These are phyloP conservation scores for Ptilodon capucinus DNA, from an alignment of 2,888 invertebrate genomes.

Conservation along the genomic window DNA sequence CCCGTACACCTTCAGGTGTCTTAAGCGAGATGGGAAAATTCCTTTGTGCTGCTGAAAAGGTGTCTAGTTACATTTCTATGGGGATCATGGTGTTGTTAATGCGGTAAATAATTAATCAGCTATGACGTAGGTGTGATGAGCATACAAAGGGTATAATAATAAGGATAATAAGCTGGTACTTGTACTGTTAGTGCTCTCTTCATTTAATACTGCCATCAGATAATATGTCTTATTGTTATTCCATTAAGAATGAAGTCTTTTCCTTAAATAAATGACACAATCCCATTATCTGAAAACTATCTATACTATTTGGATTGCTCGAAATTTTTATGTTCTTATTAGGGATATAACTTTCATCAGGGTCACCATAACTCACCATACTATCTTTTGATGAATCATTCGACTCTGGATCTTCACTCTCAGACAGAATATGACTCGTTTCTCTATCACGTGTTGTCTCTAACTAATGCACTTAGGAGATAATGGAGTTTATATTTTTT, in stretches of 20 bases:
- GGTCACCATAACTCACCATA: too few relatives aligned
- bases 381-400: too few relatives aligned
- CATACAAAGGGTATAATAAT: conserved; percentile 44
- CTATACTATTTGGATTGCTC: too few relatives aligned
- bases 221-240: background rate
- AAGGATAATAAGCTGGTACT: conserved; percentile 14
- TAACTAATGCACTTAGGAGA: too few relatives aligned
- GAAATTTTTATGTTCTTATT: too few relatives aligned
- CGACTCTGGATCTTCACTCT: too few relatives aligned
- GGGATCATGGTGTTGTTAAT: conserved; percentile 26
- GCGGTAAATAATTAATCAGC: conserved; percentile 58
- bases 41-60: conserved; percentile 21
- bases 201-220: background rate
- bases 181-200: background rate
- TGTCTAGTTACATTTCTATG: conserved; percentile 39
- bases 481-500: too few relatives aligned
- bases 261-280: background rate
- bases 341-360: too few relatives aligned
- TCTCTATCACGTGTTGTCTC: too few relatives aligned
- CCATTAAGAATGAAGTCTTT: background rate
- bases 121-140: conserved; percentile 51
- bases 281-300: too few relatives aligned
- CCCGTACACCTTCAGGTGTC: conserved; percentile 21
- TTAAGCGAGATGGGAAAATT: conserved; percentile 20
- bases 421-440: too few relatives aligned